Evolutionary conservation across 2,888 invertebrate species (phyloP).

Genomic region (Phalangium opilio): DNA sequence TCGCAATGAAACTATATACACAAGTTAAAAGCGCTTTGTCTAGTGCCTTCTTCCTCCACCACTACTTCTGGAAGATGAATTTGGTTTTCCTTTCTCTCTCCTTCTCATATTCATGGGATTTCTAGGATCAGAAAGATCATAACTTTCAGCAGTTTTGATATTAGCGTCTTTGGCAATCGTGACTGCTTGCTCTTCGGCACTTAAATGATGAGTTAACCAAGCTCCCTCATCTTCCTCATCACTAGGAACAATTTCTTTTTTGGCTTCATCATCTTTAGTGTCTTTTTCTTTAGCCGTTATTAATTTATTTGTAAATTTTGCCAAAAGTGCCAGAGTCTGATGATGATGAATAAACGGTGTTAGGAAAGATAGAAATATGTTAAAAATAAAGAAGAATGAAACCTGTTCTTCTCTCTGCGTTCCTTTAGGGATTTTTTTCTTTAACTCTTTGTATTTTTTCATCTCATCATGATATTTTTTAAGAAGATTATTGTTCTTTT

Average conservation of each 20-base stretch:
- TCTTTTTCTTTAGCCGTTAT: constrained; percentile 44
- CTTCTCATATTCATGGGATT: constrained; percentile 85
- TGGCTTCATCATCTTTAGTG: constrained; percentile 34
- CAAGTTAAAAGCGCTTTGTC: too few relatives aligned
- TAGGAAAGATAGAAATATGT: neutral
- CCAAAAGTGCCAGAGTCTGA: constrained; percentile 62
- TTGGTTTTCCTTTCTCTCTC: constrained; percentile 40
- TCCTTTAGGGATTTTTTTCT: constrained; percentile 41
- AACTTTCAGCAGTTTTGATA: constrained; percentile 84
- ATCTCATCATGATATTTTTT: constrained; percentile 40
- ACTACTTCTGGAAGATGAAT: too few relatives aligned
- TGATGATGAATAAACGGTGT: too few relatives aligned
- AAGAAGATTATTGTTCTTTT: constrained; percentile 35
- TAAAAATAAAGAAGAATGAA: constrained; percentile 2
- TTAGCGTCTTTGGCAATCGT: constrained; percentile 83
- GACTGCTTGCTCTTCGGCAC: constrained; percentile 41
- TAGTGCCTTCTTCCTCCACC: too few relatives aligned
- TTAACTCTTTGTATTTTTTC: constrained; percentile 47
- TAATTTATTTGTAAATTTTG: constrained; percentile 67
- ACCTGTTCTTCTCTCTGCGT: constrained; percentile 24
- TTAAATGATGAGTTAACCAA: constrained; percentile 12
- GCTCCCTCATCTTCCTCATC: constrained; percentile 25
- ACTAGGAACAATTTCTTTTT: constrained; percentile 30
- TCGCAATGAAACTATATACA: too few relatives aligned
- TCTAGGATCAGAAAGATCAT: constrained; percentile 87